phyloP scores from a whole-genome alignment of 2,888 invertebrate species.

The Hydropsyche betteni region DNA sequence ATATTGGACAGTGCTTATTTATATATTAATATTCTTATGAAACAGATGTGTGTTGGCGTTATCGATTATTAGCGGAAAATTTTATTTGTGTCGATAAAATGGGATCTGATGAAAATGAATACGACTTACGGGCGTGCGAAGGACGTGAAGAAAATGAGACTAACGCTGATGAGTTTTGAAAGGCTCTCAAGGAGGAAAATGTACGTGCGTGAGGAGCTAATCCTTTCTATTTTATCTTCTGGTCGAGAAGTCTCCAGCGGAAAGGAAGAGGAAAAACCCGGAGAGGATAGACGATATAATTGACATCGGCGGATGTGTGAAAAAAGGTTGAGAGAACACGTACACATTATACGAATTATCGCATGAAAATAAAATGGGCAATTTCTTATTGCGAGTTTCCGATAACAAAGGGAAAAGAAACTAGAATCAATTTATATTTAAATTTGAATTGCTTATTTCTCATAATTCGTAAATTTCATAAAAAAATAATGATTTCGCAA shows the following conservation, averaged over 20 bases:
- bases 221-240: conserved; percentile 27
- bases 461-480: too few relatives aligned
- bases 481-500: too few relatives aligned
- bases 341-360: conserved; percentile 8
- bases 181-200: conserved; percentile 35
- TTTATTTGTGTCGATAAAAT: too few relatives aligned
- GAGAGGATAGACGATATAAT: conserved; percentile 33
- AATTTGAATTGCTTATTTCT: too few relatives aligned
- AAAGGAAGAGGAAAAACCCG: not conserved
- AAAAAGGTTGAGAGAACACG: conserved; percentile 14
- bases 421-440: too few relatives aligned
- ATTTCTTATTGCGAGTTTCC: too few relatives aligned
- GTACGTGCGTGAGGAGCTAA: conserved; percentile 37
- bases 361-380: too few relatives aligned
- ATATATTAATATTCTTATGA: too few relatives aligned
- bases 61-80: too few relatives aligned
- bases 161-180: conserved; percentile 37
- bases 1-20: too few relatives aligned
- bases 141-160: conserved; percentile 26
- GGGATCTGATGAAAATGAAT: conserved; percentile 27
- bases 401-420: too few relatives aligned
- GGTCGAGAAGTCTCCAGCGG: conserved; percentile 3
- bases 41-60: too few relatives aligned
- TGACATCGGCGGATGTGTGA: conserved; percentile 30
- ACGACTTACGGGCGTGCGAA: conserved; percentile 25